Evolutionary conservation across 2,113 vertebrate genomes (phyloP), one percentile per base, ranked within the genome.

Genomic region (Leucosticte australis): DNA sequence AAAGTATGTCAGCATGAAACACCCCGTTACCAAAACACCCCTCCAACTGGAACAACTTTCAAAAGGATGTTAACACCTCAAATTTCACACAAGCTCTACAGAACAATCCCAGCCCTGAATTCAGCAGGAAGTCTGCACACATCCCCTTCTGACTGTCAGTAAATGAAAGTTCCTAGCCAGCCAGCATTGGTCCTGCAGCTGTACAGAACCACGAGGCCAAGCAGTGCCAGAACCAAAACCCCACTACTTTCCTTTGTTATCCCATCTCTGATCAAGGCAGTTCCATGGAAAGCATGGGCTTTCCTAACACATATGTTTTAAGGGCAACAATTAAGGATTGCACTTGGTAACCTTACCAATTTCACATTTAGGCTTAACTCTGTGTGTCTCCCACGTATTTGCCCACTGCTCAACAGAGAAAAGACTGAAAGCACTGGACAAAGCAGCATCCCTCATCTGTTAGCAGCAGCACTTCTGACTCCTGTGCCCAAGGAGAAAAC

Each of bases 371-470:
- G 21, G 20, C 35, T 37, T 26, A 17, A 41, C 7, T 24, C 23
- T n/a, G 26, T 4, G 10, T 9, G 8, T 30, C 39, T 50, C 33
- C 24, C 19, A 15, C 0, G 0, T 6, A 12, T 22, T 20, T 71
- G 21, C 21, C 18, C 33, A 10, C 31, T 20, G 42, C 27, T 67
- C 53, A 31, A 13, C 3, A 63, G 44, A 49, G 53, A 23, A 57
- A 59, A 59, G n/a, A 12, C 6, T 10, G 22, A 35, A 26, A 68
- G 50, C 14, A 6, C 24, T 1, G 18, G 42, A 9, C 30, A 19
- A 6, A 15, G 53, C 69, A 67, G 57, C 41, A 56, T 9, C 26
- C 24, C 56, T 9, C 35, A 20, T 5, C 52, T 33, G 28, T 17
- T 5, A 8, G 35, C 49, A 33, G 62, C 7, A 53, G 8, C 5